Base-by-base conservation (phyloP, 2,113 vertebrate genomes). In the Saimiri boliviensis region DNA sequence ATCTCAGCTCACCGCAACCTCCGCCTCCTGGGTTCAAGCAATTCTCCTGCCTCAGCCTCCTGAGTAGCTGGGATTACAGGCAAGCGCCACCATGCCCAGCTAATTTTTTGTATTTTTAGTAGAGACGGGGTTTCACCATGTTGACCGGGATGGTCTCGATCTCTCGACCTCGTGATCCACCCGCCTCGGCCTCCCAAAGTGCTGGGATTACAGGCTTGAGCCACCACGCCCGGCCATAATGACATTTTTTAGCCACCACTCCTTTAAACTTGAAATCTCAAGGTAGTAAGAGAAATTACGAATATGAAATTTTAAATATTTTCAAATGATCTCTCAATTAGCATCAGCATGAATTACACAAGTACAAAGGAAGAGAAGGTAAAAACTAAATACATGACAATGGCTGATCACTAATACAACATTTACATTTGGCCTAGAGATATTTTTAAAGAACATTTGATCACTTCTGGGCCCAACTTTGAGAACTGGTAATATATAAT, bases 241-340 rank as follows among this genome's bases (percentile, higher is more conserved):
- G 71, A 84, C 49, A 89, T 30, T 70, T 42, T 47, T 94, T 63
- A 58, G 27, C 56, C 71, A 40, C 14, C 40, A 27, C n/a, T 82
- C 85, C 84, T 77, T 40, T 45, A 91, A 37, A 82, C 77, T 81
- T 91, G 49, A 86, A 96, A 84, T 70, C 8, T 86, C 23, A 58
- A 79, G 0, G 6, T 54, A 25, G 25, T 82, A 81, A 58, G 54
- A 86, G 1, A 63, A 86, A 54, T 86, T 86, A 35, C 12, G 21
- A 89, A 37, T 58, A 84, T 3, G 70, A 82, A 83, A 86, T 37
- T 81, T 86, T 70, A 85, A 86, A 60, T 66, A 63, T 40, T 74
- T 71, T 84, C 56, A 79, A 80, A 58, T 47, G 30, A 49, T 32
- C 60, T 94, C 88, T 93, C 16, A 70, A 21, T 89, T 42, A 42